Conservation (phyloP, 2,113 vertebrate species). For the Zosterops borbonicus region DNA sequence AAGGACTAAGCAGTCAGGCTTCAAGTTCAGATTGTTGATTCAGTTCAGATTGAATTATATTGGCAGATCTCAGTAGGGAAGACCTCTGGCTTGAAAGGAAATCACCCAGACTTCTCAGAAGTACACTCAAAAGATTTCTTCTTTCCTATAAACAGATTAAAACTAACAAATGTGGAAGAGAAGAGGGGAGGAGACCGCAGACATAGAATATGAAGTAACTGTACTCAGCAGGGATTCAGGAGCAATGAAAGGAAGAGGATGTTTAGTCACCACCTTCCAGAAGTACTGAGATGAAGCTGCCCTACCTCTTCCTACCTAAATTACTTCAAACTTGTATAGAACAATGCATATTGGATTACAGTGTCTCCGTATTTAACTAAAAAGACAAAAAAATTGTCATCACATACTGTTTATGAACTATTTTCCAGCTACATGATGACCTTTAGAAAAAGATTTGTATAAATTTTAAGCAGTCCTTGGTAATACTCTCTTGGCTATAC, state of each 20-base stretch:
- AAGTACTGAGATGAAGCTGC: background rate
- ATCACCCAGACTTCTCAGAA: background rate
- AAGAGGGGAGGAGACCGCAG: background rate
- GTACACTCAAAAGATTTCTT: background rate
- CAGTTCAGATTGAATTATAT: background rate
- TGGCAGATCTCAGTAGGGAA: background rate
- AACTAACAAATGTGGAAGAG: background rate
- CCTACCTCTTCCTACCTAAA: conserved; percentile 24
- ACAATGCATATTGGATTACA: background rate
- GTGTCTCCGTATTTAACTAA: background rate
- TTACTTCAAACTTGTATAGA: background rate
- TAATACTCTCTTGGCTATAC: background rate
- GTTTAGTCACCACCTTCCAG: conserved; percentile 35
- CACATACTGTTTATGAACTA: background rate
- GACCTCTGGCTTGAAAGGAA: background rate
- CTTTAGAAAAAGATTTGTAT: background rate
- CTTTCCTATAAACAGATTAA: background rate
- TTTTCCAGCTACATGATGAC: background rate
- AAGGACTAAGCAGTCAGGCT: background rate
- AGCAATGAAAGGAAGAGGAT: conserved; percentile 18
- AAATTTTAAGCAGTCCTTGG: background rate
- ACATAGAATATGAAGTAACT: background rate
- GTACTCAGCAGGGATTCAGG: background rate
- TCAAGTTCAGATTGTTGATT: background rate
- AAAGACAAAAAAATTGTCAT: background rate